Conservation (phyloP, 2,888 invertebrate genomes). For the Tetheella fluctuosa region DNA sequence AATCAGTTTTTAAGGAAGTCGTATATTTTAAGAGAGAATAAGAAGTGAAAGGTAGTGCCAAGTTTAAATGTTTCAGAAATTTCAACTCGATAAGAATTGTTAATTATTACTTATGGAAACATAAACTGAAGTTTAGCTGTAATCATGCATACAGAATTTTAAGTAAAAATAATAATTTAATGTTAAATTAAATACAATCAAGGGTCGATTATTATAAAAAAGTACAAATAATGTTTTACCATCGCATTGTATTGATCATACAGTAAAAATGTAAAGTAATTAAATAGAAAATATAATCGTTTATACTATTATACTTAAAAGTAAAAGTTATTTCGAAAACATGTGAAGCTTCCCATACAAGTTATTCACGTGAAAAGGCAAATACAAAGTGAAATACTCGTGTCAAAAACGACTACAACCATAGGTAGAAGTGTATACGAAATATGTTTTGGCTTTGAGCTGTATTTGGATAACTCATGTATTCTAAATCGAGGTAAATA, state of each 20-base stretch:
- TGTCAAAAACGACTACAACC: neutral
- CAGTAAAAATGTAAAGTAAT: too few species aligned
- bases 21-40: neutral
- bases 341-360: neutral
- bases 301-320: too few species aligned
- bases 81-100: neutral
- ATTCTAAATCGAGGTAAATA: constrained; percentile 28
- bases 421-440: constrained; percentile 12
- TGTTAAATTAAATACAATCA: too few species aligned
- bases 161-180: too few species aligned
- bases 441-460: constrained; percentile 25
- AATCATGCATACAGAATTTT: too few species aligned
- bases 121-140: neutral
- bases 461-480: constrained; percentile 30
- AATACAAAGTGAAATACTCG: neutral
- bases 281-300: too few species aligned
- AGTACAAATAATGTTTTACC: too few species aligned
- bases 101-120: too few species aligned
- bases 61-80: neutral
- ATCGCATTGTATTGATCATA: too few species aligned
- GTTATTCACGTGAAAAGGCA: neutral
- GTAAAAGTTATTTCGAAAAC: neutral
- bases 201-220: too few species aligned
- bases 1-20: constrained; percentile 8
- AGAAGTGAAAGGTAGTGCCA: neutral